Evolutionary conservation across 1,140 invertebrate species (phyloP), one percentile per base, ranked within the genome.

Genomic region (Cydia splendana): DNA sequence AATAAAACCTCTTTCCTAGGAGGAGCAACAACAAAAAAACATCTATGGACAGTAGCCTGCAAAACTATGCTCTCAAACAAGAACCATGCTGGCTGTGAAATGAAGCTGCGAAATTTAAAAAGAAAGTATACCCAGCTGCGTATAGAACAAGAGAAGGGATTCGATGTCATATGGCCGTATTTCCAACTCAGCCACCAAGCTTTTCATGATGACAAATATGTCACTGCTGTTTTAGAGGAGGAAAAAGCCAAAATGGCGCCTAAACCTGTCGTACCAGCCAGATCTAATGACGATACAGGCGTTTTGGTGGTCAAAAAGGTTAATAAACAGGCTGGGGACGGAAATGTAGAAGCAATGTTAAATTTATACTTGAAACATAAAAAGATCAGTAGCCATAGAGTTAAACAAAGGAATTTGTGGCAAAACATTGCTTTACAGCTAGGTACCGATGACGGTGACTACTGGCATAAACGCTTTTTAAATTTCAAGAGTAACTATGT

Each of bases 401-500:
- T 80, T 62, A 80, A 78, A 77, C 78, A 79, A 10, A 80, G 79
- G 34, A 80, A 78, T 51, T 67, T 93, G 12, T 93, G 91, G 91
- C 87, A 91, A 10, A 83, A 81, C 7, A 92, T 93, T 75, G 87
- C 88, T 15, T 65, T 84, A 38, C 87, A 92, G 77, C 74, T 93
- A 65, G 90, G 88, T 0, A 82, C 86, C 75, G 85, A 90, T 48
- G 84, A 88, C 75, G 82, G 81, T 13, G 88, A 89, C 7, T 92
- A 91, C 78, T 93, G 89, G 91, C 87, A 91, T n/a, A 91, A 86
- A 80, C 81, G 90, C 9, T 93, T 92, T 51, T 78, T 91, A 10
- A 93, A 93, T 80, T 91, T 80, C 73, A 93, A 92, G 76, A 90
- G 91, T 65, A 87, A 93, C 79, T 93, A 93, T 76, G 79, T 91